phyloP scores from a whole-genome alignment of 2,113 vertebrate species.

The Prolemur simus region DNA sequence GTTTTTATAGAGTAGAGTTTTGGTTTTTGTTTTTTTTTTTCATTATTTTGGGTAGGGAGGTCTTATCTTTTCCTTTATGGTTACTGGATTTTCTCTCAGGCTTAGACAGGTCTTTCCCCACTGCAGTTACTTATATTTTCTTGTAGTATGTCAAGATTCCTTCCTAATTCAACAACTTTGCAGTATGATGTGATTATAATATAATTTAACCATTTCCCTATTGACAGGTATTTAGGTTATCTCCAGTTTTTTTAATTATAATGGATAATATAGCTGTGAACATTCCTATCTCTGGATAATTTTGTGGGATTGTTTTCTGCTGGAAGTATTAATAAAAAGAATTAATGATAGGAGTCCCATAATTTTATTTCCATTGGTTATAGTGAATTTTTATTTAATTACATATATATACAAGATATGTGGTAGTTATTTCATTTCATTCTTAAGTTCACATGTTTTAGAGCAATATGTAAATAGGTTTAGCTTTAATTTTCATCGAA shows the following conservation, averaged over 20 bases:
- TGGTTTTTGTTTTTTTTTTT: too few species aligned
- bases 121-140: neutral
- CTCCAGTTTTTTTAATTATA: neutral
- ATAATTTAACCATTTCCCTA: neutral
- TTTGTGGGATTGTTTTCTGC: constrained; percentile 1
- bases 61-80: neutral
- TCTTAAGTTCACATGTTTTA: neutral
- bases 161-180: neutral
- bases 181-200: neutral
- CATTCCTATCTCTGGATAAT: neutral
- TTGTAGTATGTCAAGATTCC: neutral
- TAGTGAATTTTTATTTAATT: neutral
- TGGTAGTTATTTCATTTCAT: neutral
- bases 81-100: neutral
- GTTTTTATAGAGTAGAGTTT: neutral
- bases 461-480: neutral
- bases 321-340: neutral
- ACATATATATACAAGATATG: neutral
- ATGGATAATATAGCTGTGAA: neutral
- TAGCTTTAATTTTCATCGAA: neutral
- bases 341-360: neutral
- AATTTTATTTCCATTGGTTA: constrained; percentile 25
- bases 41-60: neutral
- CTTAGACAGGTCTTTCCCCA: neutral
- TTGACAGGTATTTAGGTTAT: neutral